Evolutionary conservation across 2,113 vertebrate genomes (phyloP), one percentile per base, ranked within the genome.

Genomic region (Lophochroa leadbeateri): DNA sequence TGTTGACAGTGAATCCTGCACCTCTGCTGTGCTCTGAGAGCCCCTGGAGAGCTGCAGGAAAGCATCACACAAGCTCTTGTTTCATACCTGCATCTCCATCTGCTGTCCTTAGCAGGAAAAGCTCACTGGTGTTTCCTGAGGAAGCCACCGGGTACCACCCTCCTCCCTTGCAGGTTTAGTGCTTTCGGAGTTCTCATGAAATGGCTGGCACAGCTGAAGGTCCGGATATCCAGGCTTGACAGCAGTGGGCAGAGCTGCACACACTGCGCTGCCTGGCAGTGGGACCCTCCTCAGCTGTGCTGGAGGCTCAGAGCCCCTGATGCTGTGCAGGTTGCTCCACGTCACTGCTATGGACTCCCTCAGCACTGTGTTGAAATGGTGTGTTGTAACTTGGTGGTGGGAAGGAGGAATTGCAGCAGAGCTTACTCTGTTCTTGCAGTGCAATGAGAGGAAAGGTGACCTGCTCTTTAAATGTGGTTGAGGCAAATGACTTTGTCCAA

Each of bases 161-260:
- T 46, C 49, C 43, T 37, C 35, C 69, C 53, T 19, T 25, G 24
- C 52, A 29, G 78, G 7, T 16, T 79, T 43, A 55, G 63, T 0
- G 1, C 31, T 46, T 92, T 57, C 10, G 18, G 90, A 24, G 31
- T 6, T 67, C 37, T 49, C 71, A 44, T 24, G 63, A 12, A 16
- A 17, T 3, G 1, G 1, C 44, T 50, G 58, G 1, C 7, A 0
- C 1, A n/a, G 52, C 9, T 23, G 6, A 33, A 46, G 53, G 35
- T 7, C 60, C 39, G 60, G 47, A 5, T 31, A 9, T 14, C 31
- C 18, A 6, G 46, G 39, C 57, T 25, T 11, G 31, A 17, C 23
- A 39, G 81, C 41, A 41, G 1, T 2, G 6, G 52, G 18, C 29
- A 5, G 7, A 47, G 88, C 71, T 33, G 63, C 23, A 52, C 58